Base-by-base conservation (phyloP, 2,888 invertebrate genomes). In the Hedychridium roseum region DNA sequence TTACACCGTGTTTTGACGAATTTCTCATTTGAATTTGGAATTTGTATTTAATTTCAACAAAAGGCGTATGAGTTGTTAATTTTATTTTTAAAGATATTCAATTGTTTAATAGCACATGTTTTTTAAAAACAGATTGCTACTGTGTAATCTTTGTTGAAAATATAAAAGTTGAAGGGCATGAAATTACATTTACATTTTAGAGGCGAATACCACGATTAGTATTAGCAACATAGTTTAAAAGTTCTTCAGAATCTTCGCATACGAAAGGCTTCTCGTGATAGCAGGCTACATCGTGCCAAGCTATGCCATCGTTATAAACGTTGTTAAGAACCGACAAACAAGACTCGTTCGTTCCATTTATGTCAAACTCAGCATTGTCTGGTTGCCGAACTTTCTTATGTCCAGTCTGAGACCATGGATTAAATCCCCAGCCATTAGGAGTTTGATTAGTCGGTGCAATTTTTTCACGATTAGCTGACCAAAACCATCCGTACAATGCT, bases 241-340 rank as follows among this genome's bases (percentile, higher is more conserved):
- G 86, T 76, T 94, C 94, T 41, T 93, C 92, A 53, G 89, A 90
- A 80, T 94, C 94, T 77, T 94, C 94, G 79, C 94, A 94, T 64
- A 94, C 87, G 76, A 94, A 86, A 1, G 94, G 94, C 76, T 94
- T 94, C 80, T 94, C 92, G 80, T 94, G 94, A 80, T 94, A 93
- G 80, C 94, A 94, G 58, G 93, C 93, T 42, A 94, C 93, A 79
- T 94, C 94, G 81, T 94, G 94, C 94, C 94, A 94, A 60, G 91
- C 92, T 76, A 94, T 92, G 59, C 94, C 94, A 74, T 94, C 94
- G 73, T 90, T 92, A 85, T 94, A 94, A 4, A 94, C 94, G 80
- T 94, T 94, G 83, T 94, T 94, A 57, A 94, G 83, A 55, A 94
- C 85, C 45, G 92, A 90, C 70, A 94, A 79, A 71, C 94, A 94